Evolutionary conservation across 2,888 invertebrate species (phyloP).

Genomic region (Bugulina stolonifera): DNA sequence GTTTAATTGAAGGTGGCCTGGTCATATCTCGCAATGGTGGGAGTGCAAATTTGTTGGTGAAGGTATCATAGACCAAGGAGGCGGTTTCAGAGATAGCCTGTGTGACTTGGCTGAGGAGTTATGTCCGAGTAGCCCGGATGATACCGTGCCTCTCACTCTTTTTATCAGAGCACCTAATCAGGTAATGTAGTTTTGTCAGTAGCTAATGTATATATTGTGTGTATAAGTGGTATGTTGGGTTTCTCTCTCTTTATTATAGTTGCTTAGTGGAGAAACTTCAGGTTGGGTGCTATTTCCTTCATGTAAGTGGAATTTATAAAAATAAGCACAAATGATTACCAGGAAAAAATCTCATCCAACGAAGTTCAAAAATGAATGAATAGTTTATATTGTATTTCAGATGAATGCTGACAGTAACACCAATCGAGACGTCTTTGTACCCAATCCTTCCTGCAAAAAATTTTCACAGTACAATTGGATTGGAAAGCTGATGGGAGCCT

Average conservation of each 20-base stretch:
- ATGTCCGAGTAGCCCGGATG: constrained; percentile 45
- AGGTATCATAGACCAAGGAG: constrained; percentile 53
- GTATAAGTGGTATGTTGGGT: too few relatives aligned
- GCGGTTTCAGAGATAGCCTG: constrained; percentile 52
- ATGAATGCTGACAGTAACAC: constrained; percentile 42
- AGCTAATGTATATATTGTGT: too few relatives aligned
- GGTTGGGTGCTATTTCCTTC: too few relatives aligned
- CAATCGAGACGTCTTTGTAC: constrained; percentile 46
- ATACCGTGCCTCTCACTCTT: constrained; percentile 44
- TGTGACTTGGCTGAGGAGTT: constrained; percentile 52
- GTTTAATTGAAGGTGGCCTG: constrained; percentile 40
- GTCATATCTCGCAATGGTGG: constrained; percentile 52
- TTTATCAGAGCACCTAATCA: constrained; percentile 52
- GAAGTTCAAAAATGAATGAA: neutral
- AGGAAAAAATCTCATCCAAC: too few relatives aligned
- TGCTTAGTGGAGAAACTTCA: too few relatives aligned
- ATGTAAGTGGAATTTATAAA: too few relatives aligned
- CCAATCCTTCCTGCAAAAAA: constrained; percentile 45
- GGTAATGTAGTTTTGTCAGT: too few relatives aligned
- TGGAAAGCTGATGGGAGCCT: constrained; percentile 53
- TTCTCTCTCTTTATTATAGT: too few relatives aligned
- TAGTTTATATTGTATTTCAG: constrained; percentile 30
- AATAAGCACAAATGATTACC: too few relatives aligned
- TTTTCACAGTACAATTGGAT: constrained; percentile 50
- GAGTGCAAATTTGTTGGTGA: constrained; percentile 53